A percentile compares a stretch with the other conserved stretches of the same genome.
Conservation (phyloP, 2,113 vertebrate species). For the Acinonyx jubatus region DNA sequence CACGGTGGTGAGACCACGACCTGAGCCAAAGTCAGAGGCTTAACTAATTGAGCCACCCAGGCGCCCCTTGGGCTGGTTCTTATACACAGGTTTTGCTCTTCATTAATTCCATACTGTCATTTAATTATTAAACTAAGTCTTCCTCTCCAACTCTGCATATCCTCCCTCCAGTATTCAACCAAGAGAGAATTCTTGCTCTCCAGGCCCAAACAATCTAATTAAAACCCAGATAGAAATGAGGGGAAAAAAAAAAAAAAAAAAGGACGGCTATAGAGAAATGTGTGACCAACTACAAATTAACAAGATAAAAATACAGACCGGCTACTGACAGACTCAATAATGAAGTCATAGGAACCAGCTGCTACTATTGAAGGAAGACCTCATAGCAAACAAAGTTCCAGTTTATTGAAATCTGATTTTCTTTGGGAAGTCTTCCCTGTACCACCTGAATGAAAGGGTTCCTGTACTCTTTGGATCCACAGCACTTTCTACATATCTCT, state of each 20-base stretch:
- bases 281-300: neutral
- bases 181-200: neutral
- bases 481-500: neutral
- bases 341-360: neutral
- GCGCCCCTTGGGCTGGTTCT: neutral
- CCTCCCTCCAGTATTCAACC: neutral
- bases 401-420: neutral
- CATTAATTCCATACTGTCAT: neutral
- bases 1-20: too few relatives aligned
- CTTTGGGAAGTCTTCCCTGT: neutral
- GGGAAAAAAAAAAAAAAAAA: neutral
- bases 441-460: neutral
- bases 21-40: too few relatives aligned
- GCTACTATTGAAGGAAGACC: neutral
- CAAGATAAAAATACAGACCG: neutral
- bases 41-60: too few relatives aligned
- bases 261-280: neutral
- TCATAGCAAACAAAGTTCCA: neutral
- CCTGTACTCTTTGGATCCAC: neutral
- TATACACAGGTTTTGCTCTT: neutral
- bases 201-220: neutral
- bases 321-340: neutral
- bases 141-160: conserved; percentile 4
- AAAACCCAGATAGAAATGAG: conserved; percentile 40
- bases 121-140: conserved; percentile 25